Base-by-base conservation (phyloP, 2,113 vertebrate species). In the Xiphophorus maculatus region DNA sequence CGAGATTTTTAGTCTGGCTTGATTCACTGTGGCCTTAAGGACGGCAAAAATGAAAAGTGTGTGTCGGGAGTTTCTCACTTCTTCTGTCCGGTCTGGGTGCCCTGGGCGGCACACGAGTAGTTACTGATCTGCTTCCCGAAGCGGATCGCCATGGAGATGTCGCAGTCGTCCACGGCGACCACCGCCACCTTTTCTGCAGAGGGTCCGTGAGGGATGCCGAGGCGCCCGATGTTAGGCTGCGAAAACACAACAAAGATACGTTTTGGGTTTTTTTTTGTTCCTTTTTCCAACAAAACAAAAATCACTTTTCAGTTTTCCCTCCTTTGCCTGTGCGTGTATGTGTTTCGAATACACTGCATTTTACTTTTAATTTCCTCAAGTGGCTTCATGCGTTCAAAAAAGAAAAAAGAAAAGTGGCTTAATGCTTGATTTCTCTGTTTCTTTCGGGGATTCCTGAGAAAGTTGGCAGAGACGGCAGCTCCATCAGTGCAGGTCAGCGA, bases 161-260 rank as follows among this genome's bases (percentile, higher is more conserved):
- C 98, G 73, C 98, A 99, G 90, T 97, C 96, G 0, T 98, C 98
- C 79, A 99, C 96, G 0, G 97, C 97, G 22, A 99, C 97, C 79
- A 98, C 96, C 0, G 97, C 97, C 89, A 99, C 96, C 90, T 99
- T 99, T 86, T 99, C 97, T 32, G 96, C 96, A 0, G 98, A 99
- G 0, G 97, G 98, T 17, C 98, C 97, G 0, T 98, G 97, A 60
- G 97, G 96, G 88, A 97, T 94, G 63, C 98, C 98, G 61, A 97
- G 91, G 14, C 95, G 94, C 30, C 96, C 96, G 0, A 99, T 97
- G 91, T 97, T 96, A 3, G 97, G 97, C 97, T 99, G 92, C 7
- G 5, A 77, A 90, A 81, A 76, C 28, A 80, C 0, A 82, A 66
- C 29, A 30, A 74, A 54, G 13, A 7, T 25, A 61, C 1, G 3